Percentiles rank a stretch among this genome's conserved stretches.
Conservation (phyloP, 2,888 invertebrate genomes). For the Julus scanicus region DNA sequence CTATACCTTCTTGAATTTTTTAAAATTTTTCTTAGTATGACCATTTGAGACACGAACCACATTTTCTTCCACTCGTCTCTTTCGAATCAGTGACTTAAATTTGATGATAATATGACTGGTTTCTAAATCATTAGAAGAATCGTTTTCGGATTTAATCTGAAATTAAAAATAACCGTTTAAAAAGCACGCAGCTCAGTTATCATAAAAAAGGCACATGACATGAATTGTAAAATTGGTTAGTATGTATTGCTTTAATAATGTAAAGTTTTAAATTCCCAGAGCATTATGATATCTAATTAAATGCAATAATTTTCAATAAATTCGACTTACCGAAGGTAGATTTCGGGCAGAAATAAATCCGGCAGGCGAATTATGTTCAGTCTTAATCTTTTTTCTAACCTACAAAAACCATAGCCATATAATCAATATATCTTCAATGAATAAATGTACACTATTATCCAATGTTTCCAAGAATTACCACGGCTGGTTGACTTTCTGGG, state of each 20-base stretch:
- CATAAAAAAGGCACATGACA: too few relatives aligned
- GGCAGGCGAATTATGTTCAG: not conserved
- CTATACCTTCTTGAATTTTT: constrained; percentile 22
- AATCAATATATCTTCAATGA: not conserved
- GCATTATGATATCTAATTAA: too few relatives aligned
- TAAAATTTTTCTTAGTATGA: constrained; percentile 4
- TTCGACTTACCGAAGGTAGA: not conserved
- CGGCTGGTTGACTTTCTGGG: not conserved
- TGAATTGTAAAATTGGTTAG: too few relatives aligned
- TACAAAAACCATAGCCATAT: not conserved
- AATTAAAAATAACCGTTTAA: not conserved
- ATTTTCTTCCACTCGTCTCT: not conserved
- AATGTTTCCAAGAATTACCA: not conserved
- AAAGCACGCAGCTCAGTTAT: not conserved
- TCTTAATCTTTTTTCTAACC: not conserved
- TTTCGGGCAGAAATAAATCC: not conserved
- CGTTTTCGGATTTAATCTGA: not conserved
- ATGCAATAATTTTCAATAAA: too few relatives aligned
- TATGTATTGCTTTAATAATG: too few relatives aligned
- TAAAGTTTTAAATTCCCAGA: too few relatives aligned
- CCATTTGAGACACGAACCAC: not conserved
- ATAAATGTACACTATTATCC: not conserved
- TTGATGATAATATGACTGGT: constrained; percentile 1
- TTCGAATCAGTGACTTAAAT: not conserved
- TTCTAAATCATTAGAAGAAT: constrained; percentile 41